A percentile compares a stretch with the other conserved stretches of the same genome.
Conservation (phyloP, 2,888 invertebrate genomes). For the Drosophila subsilvestris region DNA sequence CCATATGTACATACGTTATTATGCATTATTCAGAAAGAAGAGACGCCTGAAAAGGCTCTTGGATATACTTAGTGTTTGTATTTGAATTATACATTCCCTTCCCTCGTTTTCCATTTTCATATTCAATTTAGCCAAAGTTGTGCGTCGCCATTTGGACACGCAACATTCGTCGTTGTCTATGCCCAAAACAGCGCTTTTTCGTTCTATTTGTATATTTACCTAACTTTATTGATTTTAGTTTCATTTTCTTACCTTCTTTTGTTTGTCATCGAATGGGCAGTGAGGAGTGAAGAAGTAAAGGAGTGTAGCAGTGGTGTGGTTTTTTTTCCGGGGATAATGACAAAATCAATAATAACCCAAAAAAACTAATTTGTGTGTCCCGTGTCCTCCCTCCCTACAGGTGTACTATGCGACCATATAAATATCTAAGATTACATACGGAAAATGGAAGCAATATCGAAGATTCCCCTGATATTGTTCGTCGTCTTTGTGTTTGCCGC, state of each 20-base stretch:
- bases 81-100: conserved; percentile 13
- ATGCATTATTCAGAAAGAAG: conserved; percentile 25
- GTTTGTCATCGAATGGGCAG: conserved; percentile 5
- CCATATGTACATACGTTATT: conserved; percentile 5
- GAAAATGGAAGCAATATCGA: conserved; percentile 84
- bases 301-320: neutral
- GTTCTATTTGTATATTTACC: conserved; percentile 36
- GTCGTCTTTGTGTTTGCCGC: conserved; percentile 42
- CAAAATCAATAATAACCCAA: conserved; percentile 29
- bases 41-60: neutral
- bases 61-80: neutral
- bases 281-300: neutral
- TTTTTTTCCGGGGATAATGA: conserved; percentile 15
- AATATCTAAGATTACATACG: conserved; percentile 79
- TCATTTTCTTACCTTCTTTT: neutral
- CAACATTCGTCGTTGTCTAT: conserved; percentile 4
- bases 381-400: conserved; percentile 51
- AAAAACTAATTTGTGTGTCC: conserved; percentile 13
- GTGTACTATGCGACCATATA: conserved; percentile 82
- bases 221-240: conserved; percentile 41
- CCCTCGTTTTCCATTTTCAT: neutral
- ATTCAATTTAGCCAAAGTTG: conserved; percentile 3
- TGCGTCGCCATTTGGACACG: conserved; percentile 41
- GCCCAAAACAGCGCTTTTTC: neutral
- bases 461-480: conserved; percentile 83